Percentiles rank a stretch among this genome's conserved stretches.
Conservation (phyloP, 2,888 invertebrate species). For the Mimas tiliae region DNA sequence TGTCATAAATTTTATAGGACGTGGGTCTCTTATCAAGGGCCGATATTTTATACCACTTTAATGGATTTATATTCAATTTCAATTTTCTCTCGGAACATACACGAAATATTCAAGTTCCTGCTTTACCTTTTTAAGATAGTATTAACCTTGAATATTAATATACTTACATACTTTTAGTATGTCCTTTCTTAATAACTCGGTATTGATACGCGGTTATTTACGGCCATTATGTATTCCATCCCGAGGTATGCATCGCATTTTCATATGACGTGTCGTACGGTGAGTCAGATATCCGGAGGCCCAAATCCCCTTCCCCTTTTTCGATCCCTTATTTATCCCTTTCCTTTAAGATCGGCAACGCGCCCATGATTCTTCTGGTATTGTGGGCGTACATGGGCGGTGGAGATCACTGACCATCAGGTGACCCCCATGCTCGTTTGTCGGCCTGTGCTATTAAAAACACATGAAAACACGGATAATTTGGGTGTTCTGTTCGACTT, state of each 20-base stretch:
- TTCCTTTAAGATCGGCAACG: too few species aligned
- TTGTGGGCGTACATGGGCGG: too few species aligned
- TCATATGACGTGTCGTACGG: too few species aligned
- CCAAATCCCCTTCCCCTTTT: too few species aligned
- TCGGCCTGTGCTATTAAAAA: too few species aligned
- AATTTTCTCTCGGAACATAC: slow-evolving; percentile 63
- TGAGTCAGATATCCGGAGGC: too few species aligned
- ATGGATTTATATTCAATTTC: slow-evolving; percentile 67
- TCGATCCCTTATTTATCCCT: too few species aligned
- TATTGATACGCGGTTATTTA: not conserved
- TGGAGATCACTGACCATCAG: too few species aligned
- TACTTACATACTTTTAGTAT: too few species aligned
- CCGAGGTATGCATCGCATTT: not conserved
- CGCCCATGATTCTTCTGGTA: too few species aligned
- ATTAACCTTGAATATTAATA: not conserved
- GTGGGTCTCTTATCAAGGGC: slow-evolving; percentile 49
- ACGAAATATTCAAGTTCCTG: slow-evolving; percentile 28
- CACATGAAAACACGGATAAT: not conserved
- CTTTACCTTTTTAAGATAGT: not conserved
- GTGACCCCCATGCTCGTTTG: too few species aligned
- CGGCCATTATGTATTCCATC: not conserved
- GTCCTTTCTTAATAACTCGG: not conserved
- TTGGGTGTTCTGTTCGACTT: too few species aligned
- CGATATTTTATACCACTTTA: slow-evolving; percentile 69
- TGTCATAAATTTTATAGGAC: slow-evolving; percentile 58